phyloP scores from a whole-genome alignment of 2,888 invertebrate genomes.

The Mesorhabditis belari region DNA sequence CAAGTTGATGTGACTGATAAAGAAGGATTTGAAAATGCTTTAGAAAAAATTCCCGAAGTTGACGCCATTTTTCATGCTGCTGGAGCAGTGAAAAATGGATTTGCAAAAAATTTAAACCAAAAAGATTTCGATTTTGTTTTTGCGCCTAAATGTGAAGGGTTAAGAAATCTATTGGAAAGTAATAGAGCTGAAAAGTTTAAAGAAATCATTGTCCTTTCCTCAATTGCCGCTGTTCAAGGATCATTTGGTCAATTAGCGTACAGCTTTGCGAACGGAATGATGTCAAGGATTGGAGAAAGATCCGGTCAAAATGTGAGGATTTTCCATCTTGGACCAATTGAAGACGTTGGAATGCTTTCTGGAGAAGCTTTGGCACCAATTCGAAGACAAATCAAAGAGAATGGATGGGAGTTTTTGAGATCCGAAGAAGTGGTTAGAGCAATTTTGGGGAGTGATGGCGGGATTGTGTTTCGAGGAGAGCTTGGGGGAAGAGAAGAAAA shows the following conservation, averaged over 20 bases:
- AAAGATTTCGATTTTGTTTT: slow-evolving; percentile 18
- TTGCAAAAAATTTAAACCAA: slow-evolving; percentile 10
- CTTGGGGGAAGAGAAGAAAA: too few species aligned
- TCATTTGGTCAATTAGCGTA: slow-evolving; percentile 46
- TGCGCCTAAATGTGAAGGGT: slow-evolving; percentile 30
- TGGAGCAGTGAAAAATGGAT: slow-evolving; percentile 31
- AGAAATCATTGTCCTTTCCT: slow-evolving; percentile 28
- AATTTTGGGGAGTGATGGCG: background rate
- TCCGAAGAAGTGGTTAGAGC: slow-evolving; percentile 13
- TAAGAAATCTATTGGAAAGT: slow-evolving; percentile 17
- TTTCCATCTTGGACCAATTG: slow-evolving; percentile 40
- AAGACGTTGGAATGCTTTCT: slow-evolving; percentile 40
- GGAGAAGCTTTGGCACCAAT: slow-evolving; percentile 17
- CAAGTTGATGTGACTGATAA: background rate
- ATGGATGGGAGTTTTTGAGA: slow-evolving; percentile 35
- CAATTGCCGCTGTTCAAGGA: slow-evolving; percentile 37
- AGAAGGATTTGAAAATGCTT: too few species aligned
- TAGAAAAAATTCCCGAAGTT: too few species aligned
- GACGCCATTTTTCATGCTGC: slow-evolving; percentile 39
- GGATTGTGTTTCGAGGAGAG: too few species aligned
- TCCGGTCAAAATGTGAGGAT: slow-evolving; percentile 2
- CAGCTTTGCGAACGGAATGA: slow-evolving; percentile 38
- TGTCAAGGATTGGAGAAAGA: slow-evolving; percentile 22
- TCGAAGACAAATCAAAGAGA: slow-evolving; percentile 21
- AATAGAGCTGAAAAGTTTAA: background rate